Evolutionary conservation across 2,888 invertebrate species (phyloP).

Genomic region (Acanthoscelides obtectus): DNA sequence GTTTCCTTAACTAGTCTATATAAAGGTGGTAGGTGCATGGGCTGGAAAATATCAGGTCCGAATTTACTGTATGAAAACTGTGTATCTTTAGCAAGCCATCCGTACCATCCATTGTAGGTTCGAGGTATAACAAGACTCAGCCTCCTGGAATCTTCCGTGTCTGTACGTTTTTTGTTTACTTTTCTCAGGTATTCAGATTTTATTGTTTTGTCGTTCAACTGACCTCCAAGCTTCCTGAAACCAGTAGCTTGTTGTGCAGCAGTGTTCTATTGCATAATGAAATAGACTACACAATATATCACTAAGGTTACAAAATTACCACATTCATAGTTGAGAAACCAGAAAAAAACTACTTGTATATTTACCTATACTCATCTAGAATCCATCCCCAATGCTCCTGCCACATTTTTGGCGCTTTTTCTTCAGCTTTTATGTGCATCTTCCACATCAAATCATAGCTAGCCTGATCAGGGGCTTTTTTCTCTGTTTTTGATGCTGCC

Average conservation of each 20-base stretch:
- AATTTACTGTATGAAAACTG: constrained; percentile 13
- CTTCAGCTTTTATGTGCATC: constrained; percentile 11
- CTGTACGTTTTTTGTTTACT: constrained; percentile 5
- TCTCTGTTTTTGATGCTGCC: constrained; percentile 6
- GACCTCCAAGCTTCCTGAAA: constrained; percentile 1
- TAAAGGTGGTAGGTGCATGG: constrained; percentile 9
- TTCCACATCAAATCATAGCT: constrained; percentile 15
- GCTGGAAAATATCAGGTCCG: constrained; percentile 14
- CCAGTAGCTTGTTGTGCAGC: background rate
- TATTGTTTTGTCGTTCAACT: constrained; percentile 15
- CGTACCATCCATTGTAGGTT: constrained; percentile 14
- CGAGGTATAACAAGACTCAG: constrained; percentile 10
- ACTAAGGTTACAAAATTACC: too few species aligned
- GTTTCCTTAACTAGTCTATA: background rate
- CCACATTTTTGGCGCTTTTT: constrained; percentile 16
- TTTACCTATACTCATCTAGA: constrained; percentile 17
- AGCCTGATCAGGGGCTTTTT: constrained; percentile 2
- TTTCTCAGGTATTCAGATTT: constrained; percentile 10
- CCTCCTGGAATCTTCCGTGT: constrained; percentile 9
- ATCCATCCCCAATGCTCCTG: constrained; percentile 17
- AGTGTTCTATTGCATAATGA: too few species aligned
- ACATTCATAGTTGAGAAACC: too few species aligned
- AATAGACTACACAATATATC: too few species aligned
- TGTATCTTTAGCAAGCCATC: constrained; percentile 14
- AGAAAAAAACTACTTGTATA: too few species aligned